Conservation (phyloP, 1,140 invertebrate species). For the Saccostrea echinata region DNA sequence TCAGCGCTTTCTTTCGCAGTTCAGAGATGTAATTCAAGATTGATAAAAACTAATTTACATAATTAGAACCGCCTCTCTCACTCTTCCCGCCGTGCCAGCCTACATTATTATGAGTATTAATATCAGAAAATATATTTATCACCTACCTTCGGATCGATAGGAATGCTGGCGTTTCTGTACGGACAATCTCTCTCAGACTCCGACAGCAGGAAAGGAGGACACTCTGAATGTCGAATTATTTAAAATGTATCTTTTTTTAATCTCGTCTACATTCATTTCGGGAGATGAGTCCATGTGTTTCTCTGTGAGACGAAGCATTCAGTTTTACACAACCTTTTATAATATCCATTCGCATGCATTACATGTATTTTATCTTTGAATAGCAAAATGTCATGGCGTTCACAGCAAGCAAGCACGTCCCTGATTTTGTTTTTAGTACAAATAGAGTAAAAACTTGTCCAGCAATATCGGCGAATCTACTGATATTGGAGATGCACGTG, state of each 20-base stretch:
- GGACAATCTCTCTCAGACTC: background rate
- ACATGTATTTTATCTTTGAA: constrained; percentile 22
- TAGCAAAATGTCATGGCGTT: constrained; percentile 10
- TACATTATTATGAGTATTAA: constrained; percentile 29
- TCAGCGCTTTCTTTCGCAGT: constrained; percentile 12
- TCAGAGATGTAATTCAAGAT: constrained; percentile 28
- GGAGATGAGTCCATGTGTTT: background rate
- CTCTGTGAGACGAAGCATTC: constrained; percentile 2
- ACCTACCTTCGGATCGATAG: constrained; percentile 11
- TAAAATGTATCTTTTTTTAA: background rate
- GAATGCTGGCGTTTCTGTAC: background rate
- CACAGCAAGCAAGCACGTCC: background rate
- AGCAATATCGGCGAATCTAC: background rate
- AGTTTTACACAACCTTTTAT: background rate
- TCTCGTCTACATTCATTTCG: background rate
- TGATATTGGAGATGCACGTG: constrained; percentile 9
- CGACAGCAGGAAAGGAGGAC: background rate
- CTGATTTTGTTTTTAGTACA: background rate
- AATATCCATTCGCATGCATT: constrained; percentile 27
- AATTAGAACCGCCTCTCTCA: constrained; percentile 9
- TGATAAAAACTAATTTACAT: constrained; percentile 38
- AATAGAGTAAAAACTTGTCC: constrained; percentile 1
- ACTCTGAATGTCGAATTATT: background rate
- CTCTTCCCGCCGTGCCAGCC: background rate
- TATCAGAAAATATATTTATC: constrained; percentile 35